A percentile compares a stretch with the other conserved stretches of the same genome.
These are phyloP conservation scores for Pristionchus fissidentatus DNA, from an alignment of 2,888 invertebrate genomes.

Conservation along the genomic window DNA sequence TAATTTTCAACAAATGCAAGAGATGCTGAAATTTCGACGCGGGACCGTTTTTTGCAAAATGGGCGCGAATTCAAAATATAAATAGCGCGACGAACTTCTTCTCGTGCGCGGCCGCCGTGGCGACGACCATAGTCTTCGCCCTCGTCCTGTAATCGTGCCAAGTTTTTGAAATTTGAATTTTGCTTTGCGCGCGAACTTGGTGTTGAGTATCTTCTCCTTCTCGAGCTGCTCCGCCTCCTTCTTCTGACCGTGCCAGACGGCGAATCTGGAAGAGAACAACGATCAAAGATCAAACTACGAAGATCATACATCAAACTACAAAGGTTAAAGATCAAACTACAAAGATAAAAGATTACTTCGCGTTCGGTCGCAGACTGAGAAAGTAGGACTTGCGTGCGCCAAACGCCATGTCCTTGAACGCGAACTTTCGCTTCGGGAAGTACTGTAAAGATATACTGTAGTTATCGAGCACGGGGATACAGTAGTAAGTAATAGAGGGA, in stretches of 20 bases:
- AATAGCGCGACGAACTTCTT: constrained; percentile 15
- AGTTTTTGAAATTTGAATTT: too few relatives aligned
- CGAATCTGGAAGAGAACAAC: constrained; percentile 41
- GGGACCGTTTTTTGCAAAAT: neutral
- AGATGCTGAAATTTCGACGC: neutral
- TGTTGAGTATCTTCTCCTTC: constrained; percentile 5
- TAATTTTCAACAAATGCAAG: neutral
- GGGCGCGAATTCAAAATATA: neutral
- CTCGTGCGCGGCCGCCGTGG: constrained; percentile 36
- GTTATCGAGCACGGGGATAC: too few relatives aligned
- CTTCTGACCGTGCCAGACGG: constrained; percentile 48
- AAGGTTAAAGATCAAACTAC: too few relatives aligned
- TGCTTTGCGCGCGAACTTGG: too few relatives aligned
- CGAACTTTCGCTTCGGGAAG: constrained; percentile 46
- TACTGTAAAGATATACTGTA: constrained; percentile 34
- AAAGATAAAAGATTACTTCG: constrained; percentile 47
- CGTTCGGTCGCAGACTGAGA: constrained; percentile 53
- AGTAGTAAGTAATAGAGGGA: too few relatives aligned
- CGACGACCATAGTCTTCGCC: constrained; percentile 28
- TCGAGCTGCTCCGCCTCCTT: constrained; percentile 39
- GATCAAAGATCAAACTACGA: constrained; percentile 18
- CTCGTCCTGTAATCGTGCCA: neutral
- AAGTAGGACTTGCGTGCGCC: constrained; percentile 55
- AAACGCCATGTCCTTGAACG: constrained; percentile 53
- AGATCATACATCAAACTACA: too few relatives aligned